Conservation (phyloP, 2,888 invertebrate species). For the Priocnemis perturbator region DNA sequence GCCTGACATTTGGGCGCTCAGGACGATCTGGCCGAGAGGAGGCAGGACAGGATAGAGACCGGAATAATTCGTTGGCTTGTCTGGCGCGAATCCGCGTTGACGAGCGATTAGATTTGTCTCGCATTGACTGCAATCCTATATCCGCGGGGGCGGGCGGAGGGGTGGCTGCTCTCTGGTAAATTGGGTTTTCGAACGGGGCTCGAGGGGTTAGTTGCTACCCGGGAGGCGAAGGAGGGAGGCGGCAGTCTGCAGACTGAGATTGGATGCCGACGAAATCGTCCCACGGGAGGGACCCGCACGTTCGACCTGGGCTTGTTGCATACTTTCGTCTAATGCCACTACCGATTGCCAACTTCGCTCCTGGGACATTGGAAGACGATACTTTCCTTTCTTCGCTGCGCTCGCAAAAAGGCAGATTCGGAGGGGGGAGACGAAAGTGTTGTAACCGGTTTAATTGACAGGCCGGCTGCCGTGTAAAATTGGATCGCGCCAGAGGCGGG, state of each 20-base stretch:
- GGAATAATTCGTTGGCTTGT: too few species aligned
- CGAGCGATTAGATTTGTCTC: constrained; percentile 50
- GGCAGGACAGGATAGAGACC: too few species aligned
- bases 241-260: constrained; percentile 54
- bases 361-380: constrained; percentile 40
- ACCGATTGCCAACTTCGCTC: constrained; percentile 48
- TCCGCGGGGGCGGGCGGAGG: constrained; percentile 25
- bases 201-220: constrained; percentile 37
- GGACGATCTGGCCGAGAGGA: too few species aligned
- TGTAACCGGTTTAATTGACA: too few species aligned
- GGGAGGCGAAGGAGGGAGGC: constrained; percentile 34
- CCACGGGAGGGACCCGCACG: constrained; percentile 46
- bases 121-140: constrained; percentile 45
- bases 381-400: constrained; percentile 25
- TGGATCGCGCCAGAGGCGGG: too few species aligned
- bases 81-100: constrained; percentile 28
- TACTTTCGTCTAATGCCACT: constrained; percentile 61
- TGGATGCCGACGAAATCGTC: constrained; percentile 67
- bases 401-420: neutral
- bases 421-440: neutral
- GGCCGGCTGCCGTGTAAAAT: too few species aligned
- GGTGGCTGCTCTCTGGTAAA: constrained; percentile 54
- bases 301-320: constrained; percentile 54
- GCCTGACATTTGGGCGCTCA: too few species aligned
- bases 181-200: constrained; percentile 54